phyloP scores from a whole-genome alignment of 2,888 invertebrate species.

The Griposia aprilina region DNA sequence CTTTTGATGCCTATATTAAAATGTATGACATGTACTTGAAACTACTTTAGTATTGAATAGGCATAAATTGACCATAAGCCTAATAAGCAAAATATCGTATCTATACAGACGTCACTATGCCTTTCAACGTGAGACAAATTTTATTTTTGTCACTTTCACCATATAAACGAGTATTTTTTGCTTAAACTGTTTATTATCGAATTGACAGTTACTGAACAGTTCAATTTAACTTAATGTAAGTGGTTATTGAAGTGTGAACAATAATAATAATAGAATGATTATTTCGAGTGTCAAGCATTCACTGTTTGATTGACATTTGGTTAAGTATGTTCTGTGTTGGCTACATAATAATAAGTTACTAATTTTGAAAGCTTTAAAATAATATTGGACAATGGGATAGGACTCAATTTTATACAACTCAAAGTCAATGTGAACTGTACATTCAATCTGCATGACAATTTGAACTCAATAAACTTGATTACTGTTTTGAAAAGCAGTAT shows the following conservation, averaged over 20 bases:
- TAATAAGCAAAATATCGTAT: not conserved
- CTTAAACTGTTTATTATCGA: constrained; percentile 30
- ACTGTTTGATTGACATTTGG: constrained; percentile 51
- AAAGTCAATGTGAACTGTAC: not conserved
- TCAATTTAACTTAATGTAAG: constrained; percentile 48
- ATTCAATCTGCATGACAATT: not conserved
- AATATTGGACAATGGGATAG: constrained; percentile 1
- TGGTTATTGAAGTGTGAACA: constrained; percentile 42
- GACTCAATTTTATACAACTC: not conserved
- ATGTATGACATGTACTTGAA: not conserved
- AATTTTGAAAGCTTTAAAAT: constrained; percentile 15
- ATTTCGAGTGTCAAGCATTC: constrained; percentile 28
- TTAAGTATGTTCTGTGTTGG: constrained; percentile 26
- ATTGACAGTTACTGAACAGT: constrained; percentile 50
- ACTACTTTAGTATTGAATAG: constrained; percentile 16
- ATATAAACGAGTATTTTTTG: constrained; percentile 6
- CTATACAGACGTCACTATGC: not conserved
- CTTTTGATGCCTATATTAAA: not conserved
- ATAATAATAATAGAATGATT: constrained; percentile 32
- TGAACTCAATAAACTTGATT: too few species aligned
- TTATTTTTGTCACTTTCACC: constrained; percentile 39
- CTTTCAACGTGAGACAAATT: constrained; percentile 12
- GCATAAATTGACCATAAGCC: constrained; percentile 31
- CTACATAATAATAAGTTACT: constrained; percentile 15
- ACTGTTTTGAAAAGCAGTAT: not conserved